Conservation (phyloP, 2,888 invertebrate genomes). For the Drosophila mercatorum region DNA sequence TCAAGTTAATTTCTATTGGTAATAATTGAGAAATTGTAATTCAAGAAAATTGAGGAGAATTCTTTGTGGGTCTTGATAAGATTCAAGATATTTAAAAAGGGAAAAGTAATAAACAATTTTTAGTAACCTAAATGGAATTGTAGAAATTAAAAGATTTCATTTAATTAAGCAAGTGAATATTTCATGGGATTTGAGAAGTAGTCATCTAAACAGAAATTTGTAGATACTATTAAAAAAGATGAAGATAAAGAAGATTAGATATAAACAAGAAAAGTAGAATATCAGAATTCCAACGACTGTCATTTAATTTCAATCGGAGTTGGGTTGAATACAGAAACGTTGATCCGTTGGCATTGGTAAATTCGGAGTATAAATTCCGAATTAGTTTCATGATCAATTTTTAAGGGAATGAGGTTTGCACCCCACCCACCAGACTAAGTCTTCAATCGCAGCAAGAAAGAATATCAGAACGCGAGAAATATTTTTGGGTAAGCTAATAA, state of each 20-base stretch:
- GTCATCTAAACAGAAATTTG: neutral
- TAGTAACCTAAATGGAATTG: neutral
- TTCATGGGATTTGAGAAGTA: neutral
- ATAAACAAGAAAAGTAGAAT: neutral
- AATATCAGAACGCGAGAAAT: neutral
- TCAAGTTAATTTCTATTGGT: neutral
- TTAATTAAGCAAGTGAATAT: neutral
- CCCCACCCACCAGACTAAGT: neutral
- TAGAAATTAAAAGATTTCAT: neutral
- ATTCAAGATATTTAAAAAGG: neutral
- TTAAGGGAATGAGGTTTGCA: neutral
- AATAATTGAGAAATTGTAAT: neutral
- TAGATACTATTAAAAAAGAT: neutral
- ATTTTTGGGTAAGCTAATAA: neutral
- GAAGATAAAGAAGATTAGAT: neutral
- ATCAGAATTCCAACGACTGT: neutral
- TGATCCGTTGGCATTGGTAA: neutral
- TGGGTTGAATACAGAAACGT: neutral
- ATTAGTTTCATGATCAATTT: neutral
- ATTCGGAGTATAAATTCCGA: neutral
- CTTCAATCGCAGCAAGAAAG: neutral
- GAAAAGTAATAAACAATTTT: neutral
- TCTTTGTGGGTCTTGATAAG: neutral
- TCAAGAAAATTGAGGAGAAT: neutral
- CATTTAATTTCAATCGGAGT: neutral